phyloP scores from a whole-genome alignment of 2,888 invertebrate species.

The Galerucella pusilla region DNA sequence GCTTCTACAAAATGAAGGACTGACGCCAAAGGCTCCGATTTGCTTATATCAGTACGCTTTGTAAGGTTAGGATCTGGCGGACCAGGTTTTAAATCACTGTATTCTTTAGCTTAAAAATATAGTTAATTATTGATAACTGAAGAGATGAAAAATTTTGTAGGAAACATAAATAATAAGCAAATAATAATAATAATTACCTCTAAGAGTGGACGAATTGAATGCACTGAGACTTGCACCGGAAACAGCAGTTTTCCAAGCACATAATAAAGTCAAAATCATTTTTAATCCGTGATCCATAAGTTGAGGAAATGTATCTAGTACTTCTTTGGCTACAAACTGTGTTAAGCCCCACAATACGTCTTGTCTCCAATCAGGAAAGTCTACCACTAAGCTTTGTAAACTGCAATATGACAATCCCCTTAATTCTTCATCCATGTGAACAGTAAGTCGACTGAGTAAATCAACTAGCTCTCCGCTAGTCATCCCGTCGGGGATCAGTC shows the following conservation, averaged over 20 bases:
- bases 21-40: slow-evolving; percentile 76
- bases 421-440: slow-evolving; percentile 98
- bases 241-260: slow-evolving; percentile 88
- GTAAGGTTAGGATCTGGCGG: slow-evolving; percentile 53
- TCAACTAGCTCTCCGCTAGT: slow-evolving; percentile 94
- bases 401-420: slow-evolving; percentile 94
- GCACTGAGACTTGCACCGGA: slow-evolving; percentile 39
- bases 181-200: slow-evolving; percentile 20
- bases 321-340: slow-evolving; percentile 93
- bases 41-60: slow-evolving; percentile 62
- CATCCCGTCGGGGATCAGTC: slow-evolving; percentile 96
- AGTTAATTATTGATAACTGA: neutral
- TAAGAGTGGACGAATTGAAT: slow-evolving; percentile 45
- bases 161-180: no score
- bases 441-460: slow-evolving; percentile 90
- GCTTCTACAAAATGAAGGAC: slow-evolving; percentile 95
- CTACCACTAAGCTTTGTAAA: slow-evolving; percentile 92
- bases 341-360: slow-evolving; percentile 95
- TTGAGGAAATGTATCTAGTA: slow-evolving; percentile 88
- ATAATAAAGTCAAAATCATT: slow-evolving; percentile 90
- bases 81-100: slow-evolving; percentile 52
- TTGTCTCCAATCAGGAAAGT: slow-evolving; percentile 98
- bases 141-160: no score
- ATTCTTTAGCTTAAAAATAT: slow-evolving; percentile 54
- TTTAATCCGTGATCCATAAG: slow-evolving; percentile 93